A percentile compares a stretch with the other conserved stretches of the same genome.
Evolutionary conservation across 2,888 invertebrate genomes (phyloP).

Genomic region (Onchidella celtica): DNA sequence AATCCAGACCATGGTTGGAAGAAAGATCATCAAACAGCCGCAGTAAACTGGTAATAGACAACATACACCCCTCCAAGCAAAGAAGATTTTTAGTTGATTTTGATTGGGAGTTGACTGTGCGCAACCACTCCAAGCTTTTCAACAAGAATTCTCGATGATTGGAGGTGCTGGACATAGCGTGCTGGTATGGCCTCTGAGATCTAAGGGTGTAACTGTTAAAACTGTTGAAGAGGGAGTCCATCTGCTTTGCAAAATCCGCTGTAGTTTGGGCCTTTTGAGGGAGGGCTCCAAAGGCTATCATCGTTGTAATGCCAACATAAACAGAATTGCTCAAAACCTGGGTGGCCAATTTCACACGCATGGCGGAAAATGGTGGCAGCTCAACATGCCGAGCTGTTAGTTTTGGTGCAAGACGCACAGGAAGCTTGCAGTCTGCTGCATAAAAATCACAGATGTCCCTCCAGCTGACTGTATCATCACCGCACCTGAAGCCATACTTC

Average conservation of each 20-base stretch:
- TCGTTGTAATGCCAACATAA: background rate
- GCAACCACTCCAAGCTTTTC: background rate
- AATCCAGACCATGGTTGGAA: background rate
- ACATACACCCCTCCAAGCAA: background rate
- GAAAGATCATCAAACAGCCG: background rate
- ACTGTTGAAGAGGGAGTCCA: constrained; percentile 3
- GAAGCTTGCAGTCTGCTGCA: background rate
- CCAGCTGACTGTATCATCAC: background rate
- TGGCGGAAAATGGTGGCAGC: background rate
- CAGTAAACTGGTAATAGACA: background rate
- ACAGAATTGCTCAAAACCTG: constrained; percentile 24
- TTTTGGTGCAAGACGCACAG: constrained; percentile 18
- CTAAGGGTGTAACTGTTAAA: background rate
- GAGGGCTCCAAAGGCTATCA: background rate
- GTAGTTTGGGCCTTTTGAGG: background rate
- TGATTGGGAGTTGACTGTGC: background rate
- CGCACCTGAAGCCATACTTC: background rate
- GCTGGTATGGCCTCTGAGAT: background rate
- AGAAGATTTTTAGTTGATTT: background rate
- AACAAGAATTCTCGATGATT: background rate
- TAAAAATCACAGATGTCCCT: background rate
- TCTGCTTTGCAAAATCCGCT: constrained; percentile 1
- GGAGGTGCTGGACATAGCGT: background rate
- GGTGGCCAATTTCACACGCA: background rate
- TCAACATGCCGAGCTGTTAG: background rate